Evolutionary conservation across 2,797 vertebrate species (phyloP), one percentile per base, ranked within the genome.

Genomic region (Arnoldichthys spilopterus): DNA sequence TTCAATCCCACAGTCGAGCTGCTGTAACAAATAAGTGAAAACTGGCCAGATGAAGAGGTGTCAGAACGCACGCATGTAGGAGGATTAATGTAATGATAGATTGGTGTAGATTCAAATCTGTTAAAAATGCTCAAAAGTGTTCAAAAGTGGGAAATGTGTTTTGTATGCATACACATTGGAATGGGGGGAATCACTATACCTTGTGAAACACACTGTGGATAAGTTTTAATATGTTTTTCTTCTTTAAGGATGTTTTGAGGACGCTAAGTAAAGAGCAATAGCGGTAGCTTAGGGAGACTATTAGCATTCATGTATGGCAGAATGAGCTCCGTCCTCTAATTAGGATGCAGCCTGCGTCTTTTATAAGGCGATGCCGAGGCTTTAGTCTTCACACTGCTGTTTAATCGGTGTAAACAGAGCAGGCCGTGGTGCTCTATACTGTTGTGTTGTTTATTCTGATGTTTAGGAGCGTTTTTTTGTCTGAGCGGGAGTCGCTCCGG

Each of bases 311-410:
- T 63, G 63, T 26, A n/a, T 16, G 53, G 54, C 56, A 59, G 43
- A 69, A 26, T 32, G 30, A 18, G 40, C 40, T 16, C 37, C 26
- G n/a, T 28, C 58, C 22, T 61, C 43, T 26, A 40, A 75, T 80
- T 80, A 69, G 9, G 63, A 80, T 80, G 58, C 72, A 43, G 66
- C 7, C 30, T 40, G 70, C n/a, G 76, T 78, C 49, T 12, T 51
- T 47, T 61, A 26, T 13, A 28, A 66, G 20, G 64, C 28, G 28
- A 30, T 63, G 24, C 76, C 24, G 15, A 26, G 53, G 61, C 54
- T 81, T 67, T 72, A 43, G 24, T 58, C 68, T 58, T 30, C 51
- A 45, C 37, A 13, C 51, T n/a, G 54, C 26, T 32, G 54, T 56
- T 77, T 71, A 37, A 63, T 71, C 72, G 76, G 43, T 37, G n/a